Evolutionary conservation across 2,113 vertebrate species (phyloP).

Genomic region (Cnemophilus loriae): DNA sequence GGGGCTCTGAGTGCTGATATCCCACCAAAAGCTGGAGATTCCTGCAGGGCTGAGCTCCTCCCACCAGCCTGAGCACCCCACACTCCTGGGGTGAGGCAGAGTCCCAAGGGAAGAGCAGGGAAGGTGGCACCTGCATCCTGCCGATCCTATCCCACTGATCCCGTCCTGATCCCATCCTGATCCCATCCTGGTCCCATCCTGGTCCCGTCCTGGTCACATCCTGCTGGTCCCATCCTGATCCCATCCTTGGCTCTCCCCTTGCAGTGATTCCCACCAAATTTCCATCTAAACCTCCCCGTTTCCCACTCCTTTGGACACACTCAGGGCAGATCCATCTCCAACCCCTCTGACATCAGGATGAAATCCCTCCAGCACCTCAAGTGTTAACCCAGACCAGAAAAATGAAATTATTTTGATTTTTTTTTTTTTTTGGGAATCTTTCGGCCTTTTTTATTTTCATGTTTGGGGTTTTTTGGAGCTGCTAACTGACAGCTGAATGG

Average conservation of each 20-base stretch:
- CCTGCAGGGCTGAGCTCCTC: not conserved
- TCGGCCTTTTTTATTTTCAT: not conserved
- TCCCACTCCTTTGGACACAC: not conserved
- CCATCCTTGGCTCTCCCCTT: not conserved
- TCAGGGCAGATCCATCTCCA: not conserved
- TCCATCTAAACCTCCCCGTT: not conserved
- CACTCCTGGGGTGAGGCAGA: not conserved
- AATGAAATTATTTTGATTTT: not conserved
- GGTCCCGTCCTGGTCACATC: not conserved
- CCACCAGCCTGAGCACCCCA: not conserved
- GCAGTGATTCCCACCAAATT: not conserved
- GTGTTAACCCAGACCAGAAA: not conserved
- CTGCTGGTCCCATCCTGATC: not conserved
- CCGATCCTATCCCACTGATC: not conserved
- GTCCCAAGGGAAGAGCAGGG: not conserved
- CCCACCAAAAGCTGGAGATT: not conserved
- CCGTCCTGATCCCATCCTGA: not conserved
- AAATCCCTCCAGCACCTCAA: not conserved
- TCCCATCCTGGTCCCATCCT: not conserved
- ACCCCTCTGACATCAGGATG: not conserved
- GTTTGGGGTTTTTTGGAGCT: not conserved
- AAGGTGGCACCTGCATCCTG: not conserved
- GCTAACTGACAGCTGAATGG: slow-evolving; percentile 18
- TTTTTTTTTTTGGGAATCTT: not conserved
- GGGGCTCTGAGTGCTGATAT: not conserved